A percentile compares a stretch with the other conserved stretches of the same genome.
These are phyloP conservation scores for Latrodectus elegans DNA, from an alignment of 2,888 invertebrate genomes.

Conservation along the genomic window DNA sequence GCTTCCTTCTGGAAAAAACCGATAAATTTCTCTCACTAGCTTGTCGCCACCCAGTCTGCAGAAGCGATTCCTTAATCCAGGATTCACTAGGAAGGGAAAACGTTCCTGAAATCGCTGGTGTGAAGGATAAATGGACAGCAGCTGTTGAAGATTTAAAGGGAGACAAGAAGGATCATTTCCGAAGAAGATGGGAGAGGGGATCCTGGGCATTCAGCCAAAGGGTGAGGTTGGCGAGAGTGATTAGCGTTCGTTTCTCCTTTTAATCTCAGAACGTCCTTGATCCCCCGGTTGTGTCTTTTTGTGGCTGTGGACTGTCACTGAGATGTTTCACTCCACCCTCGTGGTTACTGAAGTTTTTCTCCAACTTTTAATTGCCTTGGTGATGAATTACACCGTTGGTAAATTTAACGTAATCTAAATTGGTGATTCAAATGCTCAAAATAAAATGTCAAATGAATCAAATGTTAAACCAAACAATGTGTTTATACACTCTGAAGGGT, in stretches of 20 bases:
- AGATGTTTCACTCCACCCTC: no score
- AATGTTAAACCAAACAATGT: no score
- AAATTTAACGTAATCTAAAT: no score
- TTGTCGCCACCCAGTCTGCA: constrained; percentile 9
- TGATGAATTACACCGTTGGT: no score
- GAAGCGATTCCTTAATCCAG: constrained; percentile 13
- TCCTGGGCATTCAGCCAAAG: constrained; percentile 38
- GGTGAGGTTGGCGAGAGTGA: constrained; percentile 28
- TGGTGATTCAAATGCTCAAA: no score
- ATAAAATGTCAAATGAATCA: no score
- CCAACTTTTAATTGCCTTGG: no score
- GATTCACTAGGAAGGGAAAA: neutral
- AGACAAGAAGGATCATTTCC: neutral
- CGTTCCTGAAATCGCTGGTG: constrained; percentile 3
- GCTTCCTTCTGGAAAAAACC: neutral
- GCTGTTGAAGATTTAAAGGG: constrained; percentile 45
- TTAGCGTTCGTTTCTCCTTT: constrained; percentile 17
- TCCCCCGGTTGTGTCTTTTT: constrained; percentile 3
- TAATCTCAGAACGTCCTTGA: constrained; percentile 10
- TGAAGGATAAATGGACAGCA: constrained; percentile 40
- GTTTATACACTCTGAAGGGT: no score
- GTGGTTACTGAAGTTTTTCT: no score
- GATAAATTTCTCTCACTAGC: constrained; percentile 10
- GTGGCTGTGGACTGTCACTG: neutral
- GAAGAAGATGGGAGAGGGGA: neutral